Percentiles rank a stretch among this genome's conserved stretches.
These are phyloP conservation scores for Sebastes matsubarae DNA, from an alignment of 2,797 vertebrate genomes.

Conservation along the genomic window DNA sequence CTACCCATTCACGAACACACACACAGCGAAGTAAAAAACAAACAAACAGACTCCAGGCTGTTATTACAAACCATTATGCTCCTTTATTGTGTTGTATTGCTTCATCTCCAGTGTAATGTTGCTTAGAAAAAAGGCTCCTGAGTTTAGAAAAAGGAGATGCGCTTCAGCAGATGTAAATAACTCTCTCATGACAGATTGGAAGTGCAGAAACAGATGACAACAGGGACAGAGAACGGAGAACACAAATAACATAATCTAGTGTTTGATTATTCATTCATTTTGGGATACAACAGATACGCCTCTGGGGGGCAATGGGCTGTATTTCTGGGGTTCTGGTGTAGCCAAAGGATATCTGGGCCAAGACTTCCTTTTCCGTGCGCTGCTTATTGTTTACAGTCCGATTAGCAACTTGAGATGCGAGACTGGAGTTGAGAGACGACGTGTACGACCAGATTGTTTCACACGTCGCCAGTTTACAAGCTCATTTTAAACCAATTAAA, in stretches of 20 bases:
- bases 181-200: not conserved
- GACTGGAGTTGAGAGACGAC: no score
- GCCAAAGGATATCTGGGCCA: no score
- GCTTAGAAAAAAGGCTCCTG: not conserved
- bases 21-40: constrained; percentile 33
- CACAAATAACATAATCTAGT: not conserved
- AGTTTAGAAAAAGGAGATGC: not conserved
- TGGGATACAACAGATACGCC: not conserved
- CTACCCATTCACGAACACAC: constrained; percentile 10
- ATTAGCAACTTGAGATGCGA: no score
- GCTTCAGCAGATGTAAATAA: not conserved
- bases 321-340: no score
- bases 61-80: constrained; percentile 38
- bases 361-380: no score
- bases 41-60: constrained; percentile 48
- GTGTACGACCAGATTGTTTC: no score
- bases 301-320: no score
- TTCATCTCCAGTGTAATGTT: constrained; percentile 15
- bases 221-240: not conserved
- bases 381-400: no score
- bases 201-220: not conserved
- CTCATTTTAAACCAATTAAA: no score
- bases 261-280: not conserved
- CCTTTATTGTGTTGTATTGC: constrained; percentile 34
- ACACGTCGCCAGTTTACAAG: no score